A percentile compares a stretch with the other conserved stretches of the same genome.
Evolutionary conservation across 2,888 invertebrate genomes (phyloP).

Genomic region (Pelosia muscerda): DNA sequence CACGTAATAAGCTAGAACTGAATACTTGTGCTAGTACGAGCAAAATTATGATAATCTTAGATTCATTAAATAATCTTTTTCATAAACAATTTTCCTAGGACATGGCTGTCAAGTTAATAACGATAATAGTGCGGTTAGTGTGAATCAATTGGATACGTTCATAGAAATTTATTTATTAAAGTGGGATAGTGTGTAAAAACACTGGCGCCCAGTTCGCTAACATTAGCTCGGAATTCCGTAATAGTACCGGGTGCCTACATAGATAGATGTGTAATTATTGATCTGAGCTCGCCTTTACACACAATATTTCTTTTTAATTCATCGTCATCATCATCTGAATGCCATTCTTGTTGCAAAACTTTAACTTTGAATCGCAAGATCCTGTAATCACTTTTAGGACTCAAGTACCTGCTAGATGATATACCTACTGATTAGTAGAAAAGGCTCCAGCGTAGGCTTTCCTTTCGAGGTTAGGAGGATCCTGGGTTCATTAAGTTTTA

Average conservation of each 20-base stretch:
- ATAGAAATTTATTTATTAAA: conserved; percentile 17
- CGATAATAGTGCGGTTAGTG: conserved; percentile 1
- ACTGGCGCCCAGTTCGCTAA: neutral
- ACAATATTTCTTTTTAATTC: neutral
- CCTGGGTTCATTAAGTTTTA: too few species aligned
- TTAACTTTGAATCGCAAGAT: too few species aligned
- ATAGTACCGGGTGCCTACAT: neutral
- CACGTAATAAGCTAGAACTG: neutral
- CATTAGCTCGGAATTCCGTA: conserved; percentile 5
- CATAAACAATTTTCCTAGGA: conserved; percentile 18
- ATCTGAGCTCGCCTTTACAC: neutral
- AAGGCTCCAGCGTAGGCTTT: too few species aligned
- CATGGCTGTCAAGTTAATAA: conserved; percentile 19
- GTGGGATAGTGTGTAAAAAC: neutral
- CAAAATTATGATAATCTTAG: neutral
- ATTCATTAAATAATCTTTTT: conserved; percentile 10
- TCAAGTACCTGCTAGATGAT: too few species aligned
- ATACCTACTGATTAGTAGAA: too few species aligned
- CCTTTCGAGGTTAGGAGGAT: too few species aligned
- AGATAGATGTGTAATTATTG: neutral
- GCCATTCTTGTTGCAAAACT: too few species aligned
- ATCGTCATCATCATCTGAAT: too few species aligned
- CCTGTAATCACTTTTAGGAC: too few species aligned
- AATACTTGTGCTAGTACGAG: neutral
- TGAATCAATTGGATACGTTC: conserved; percentile 15